A percentile compares a stretch with the other conserved stretches of the same genome.
Conservation (phyloP, 2,113 vertebrate genomes). For the Ascaphus truei region DNA sequence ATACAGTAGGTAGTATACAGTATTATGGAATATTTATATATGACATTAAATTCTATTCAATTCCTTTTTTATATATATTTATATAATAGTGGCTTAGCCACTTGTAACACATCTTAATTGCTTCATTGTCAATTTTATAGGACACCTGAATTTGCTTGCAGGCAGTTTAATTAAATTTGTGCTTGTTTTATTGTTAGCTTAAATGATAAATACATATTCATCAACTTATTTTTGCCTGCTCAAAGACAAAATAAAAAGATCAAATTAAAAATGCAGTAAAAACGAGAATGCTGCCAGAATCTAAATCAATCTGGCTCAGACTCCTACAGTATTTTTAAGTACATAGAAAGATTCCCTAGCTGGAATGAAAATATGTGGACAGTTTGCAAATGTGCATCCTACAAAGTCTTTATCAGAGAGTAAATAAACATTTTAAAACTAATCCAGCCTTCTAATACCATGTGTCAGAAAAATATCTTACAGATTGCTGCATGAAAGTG, state of each 20-base stretch:
- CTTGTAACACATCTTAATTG: conserved; percentile 47
- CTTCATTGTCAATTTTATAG: conserved; percentile 57
- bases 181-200: conserved; percentile 39
- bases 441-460: no score
- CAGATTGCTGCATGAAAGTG: no score
- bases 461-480: no score
- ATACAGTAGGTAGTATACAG: no score
- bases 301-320: not conserved
- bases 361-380: not conserved
- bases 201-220: conserved; percentile 47
- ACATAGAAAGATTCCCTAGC: not conserved
- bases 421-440: no score
- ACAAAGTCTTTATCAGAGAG: no score
- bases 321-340: not conserved
- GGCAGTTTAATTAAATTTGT: conserved; percentile 49
- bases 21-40: not conserved
- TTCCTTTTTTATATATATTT: not conserved
- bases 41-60: not conserved
- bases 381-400: no score
- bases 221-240: conserved; percentile 33
- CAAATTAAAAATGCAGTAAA: conserved; percentile 41
- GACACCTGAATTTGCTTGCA: conserved; percentile 51
- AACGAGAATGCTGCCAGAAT: conserved; percentile 23
- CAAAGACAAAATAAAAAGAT: conserved; percentile 36
- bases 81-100: conserved; percentile 33